A percentile compares a stretch with the other conserved stretches of the same genome.
Conservation (phyloP, 2,797 vertebrate species). For the Megaceryle alcyon region DNA sequence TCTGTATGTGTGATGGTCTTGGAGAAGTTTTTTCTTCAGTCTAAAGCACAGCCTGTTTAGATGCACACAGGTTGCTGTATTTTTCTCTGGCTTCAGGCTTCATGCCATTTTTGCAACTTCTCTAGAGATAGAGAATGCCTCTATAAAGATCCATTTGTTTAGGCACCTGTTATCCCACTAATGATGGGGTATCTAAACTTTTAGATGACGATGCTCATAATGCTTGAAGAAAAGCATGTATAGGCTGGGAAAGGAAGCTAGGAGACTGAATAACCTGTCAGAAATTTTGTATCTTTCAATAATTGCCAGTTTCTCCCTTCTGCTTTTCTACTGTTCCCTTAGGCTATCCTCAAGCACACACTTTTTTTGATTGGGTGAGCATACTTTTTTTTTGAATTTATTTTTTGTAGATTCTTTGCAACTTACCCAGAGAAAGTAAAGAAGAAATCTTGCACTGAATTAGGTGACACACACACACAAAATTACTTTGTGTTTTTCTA, state of each 20-base stretch:
- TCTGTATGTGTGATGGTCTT: not conserved
- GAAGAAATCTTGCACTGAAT: not conserved
- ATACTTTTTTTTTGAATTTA: too few relatives aligned
- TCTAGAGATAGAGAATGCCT: not conserved
- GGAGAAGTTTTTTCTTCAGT: not conserved
- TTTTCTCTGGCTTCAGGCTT: not conserved
- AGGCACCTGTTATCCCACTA: not conserved
- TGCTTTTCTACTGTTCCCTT: not conserved
- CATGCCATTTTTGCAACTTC: not conserved
- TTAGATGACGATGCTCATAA: not conserved
- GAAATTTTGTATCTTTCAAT: not conserved
- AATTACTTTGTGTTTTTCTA: constrained; percentile 70
- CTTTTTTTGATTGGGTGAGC: not conserved
- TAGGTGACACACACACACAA: not conserved
- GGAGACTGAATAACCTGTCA: not conserved
- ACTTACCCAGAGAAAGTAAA: not conserved
- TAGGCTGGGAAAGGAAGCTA: not conserved
- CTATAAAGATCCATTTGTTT: not conserved
- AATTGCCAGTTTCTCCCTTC: not conserved
- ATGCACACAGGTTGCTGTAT: not conserved
- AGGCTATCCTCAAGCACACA: not conserved
- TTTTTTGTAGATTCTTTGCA: not conserved
- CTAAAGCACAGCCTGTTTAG: not conserved
- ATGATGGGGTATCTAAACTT: not conserved
- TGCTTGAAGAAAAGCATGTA: not conserved